These are phyloP conservation scores for Echiichthys vipera DNA, from an alignment of 2,797 vertebrate genomes.

Conservation along the genomic window DNA sequence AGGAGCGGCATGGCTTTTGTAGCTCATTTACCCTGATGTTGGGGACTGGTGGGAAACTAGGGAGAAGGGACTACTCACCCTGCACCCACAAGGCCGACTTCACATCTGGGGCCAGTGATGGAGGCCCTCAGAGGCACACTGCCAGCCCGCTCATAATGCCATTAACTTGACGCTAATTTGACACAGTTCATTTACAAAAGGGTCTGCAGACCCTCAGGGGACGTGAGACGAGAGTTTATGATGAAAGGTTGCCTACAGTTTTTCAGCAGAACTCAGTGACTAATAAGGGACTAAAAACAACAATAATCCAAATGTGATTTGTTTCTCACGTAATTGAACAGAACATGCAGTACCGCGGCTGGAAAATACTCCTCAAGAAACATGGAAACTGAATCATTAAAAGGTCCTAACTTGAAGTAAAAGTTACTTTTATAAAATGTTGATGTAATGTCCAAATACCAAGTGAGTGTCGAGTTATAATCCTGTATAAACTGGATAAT, in stretches of 20 bases:
- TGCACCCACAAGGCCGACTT: conserved; percentile 50
- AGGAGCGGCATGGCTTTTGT: conserved; percentile 65
- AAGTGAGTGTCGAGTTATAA: no score
- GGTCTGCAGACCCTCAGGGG: conserved; percentile 14
- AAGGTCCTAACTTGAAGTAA: background rate
- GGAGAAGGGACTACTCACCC: conserved; percentile 63
- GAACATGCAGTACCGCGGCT: background rate
- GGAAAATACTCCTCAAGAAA: no score
- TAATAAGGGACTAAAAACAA: conserved; percentile 4
- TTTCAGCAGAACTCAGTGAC: conserved; percentile 14
- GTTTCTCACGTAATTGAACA: background rate
- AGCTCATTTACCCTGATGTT: conserved; percentile 69
- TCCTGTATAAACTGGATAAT: no score
- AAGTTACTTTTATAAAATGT: background rate
- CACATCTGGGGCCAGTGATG: conserved; percentile 76
- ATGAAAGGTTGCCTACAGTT: conserved; percentile 17
- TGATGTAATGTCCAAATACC: background rate
- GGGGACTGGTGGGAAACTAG: conserved; percentile 72
- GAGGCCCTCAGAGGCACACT: conserved; percentile 54
- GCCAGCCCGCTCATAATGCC: conserved; percentile 55
- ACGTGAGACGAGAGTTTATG: conserved; percentile 10
- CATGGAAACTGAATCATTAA: background rate
- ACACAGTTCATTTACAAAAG: conserved; percentile 43
- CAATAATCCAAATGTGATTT: background rate
- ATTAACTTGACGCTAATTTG: conserved; percentile 67